Evolutionary conservation across 1,140 invertebrate species (phyloP), one percentile per base, ranked within the genome.

Genomic region (Contarinia nasturtii): DNA sequence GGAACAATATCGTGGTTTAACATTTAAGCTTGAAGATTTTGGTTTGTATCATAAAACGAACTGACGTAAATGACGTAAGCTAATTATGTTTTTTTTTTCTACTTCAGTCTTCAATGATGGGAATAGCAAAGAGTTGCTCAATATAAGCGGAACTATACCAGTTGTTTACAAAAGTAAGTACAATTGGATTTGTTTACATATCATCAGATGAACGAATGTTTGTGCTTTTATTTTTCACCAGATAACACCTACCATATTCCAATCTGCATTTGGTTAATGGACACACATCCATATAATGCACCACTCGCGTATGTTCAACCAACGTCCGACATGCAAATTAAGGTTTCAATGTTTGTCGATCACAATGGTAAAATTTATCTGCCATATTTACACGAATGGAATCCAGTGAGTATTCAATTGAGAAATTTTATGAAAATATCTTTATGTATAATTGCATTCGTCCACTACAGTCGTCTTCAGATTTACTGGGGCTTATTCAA

Each of bases 281-380:
- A 98, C 58, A 95, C 89, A 21, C 89, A 98, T 74, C 96, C 96
- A 1, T 79, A 87, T 59, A 86, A 94, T 68, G 86, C 92, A 17
- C 96, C 96, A n/a, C 85, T 97, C 64, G 95, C 92, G 60, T 98
- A 86, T 67, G 95, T 99, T 0, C 87, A 80, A 65, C 96, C 96
- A 36, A 99, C 95, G 5, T 49, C 76, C 46, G 86, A 87, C 50
- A 99, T 99, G 95, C 76, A 79, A 46, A 93, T 98, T 49, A 95
- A 94, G 72, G 77, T 83, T 17, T 95, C 91, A 15, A 80, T 82
- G 61, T 89, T 82, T 69, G 92, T 98, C 8, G 93, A 98, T 66
- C 79, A 84, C 51, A 93, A 82, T 69, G 95, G 95, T 20, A 91
- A 92, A 68, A 80, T 99, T 48, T 97, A 95, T 67, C 69, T 98